A percentile compares a stretch with the other conserved stretches of the same genome.
Evolutionary conservation across 2,113 vertebrate species (phyloP).

Genomic region (Raja brachyura): DNA sequence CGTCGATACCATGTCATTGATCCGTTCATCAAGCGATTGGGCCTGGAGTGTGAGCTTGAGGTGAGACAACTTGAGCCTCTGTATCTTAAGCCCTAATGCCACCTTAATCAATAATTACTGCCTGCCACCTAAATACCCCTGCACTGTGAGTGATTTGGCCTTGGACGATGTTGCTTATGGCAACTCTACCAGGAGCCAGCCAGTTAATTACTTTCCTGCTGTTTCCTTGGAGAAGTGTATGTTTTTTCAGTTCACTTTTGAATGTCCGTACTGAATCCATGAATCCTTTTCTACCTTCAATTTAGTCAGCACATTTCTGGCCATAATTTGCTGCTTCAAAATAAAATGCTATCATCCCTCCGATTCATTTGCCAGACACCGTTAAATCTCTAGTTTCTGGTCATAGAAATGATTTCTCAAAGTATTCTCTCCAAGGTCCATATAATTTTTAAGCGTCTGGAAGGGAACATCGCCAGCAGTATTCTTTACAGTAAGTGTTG

Average conservation of each 20-base stretch:
- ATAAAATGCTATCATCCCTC: background rate
- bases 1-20: slow-evolving; percentile 87
- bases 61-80: slow-evolving; percentile 51
- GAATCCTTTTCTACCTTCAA: background rate
- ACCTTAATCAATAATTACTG: too few species aligned
- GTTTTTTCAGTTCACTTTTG: background rate
- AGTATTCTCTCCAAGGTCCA: background rate
- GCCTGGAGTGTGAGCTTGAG: slow-evolving; percentile 91
- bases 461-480: background rate
- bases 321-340: background rate
- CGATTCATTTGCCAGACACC: background rate
- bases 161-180: too few species aligned
- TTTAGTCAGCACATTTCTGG: background rate
- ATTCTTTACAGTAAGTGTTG: background rate
- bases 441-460: background rate
- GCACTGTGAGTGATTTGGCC: background rate
- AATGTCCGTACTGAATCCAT: background rate
- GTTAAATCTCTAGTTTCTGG: background rate
- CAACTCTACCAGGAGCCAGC: background rate
- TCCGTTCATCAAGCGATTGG: slow-evolving; percentile 87
- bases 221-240: too few species aligned
- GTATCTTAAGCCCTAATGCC: slow-evolving; percentile 31
- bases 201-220: too few species aligned
- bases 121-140: too few species aligned
- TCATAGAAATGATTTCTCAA: background rate